Evolutionary conservation across 2,888 invertebrate genomes (phyloP).

Genomic region (Pammene fasciana): DNA sequence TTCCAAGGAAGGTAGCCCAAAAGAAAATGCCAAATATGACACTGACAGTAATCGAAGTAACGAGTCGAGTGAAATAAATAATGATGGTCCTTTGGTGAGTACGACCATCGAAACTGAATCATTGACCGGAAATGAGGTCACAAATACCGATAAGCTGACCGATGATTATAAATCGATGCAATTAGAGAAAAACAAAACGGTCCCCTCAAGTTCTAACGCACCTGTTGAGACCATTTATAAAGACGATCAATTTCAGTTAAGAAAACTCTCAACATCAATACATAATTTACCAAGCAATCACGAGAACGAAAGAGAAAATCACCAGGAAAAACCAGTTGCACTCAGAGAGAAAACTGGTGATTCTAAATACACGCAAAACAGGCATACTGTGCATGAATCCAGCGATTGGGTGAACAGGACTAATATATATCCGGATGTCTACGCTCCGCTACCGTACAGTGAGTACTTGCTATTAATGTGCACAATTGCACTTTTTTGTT

Average conservation of each 20-base stretch:
- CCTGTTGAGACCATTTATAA: constrained; percentile 42
- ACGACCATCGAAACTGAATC: background rate
- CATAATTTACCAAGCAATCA: constrained; percentile 49
- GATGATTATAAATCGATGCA: constrained; percentile 73
- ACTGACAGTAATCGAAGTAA: constrained; percentile 67
- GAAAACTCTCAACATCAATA: constrained; percentile 48
- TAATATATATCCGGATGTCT: constrained; percentile 87
- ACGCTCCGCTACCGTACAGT: constrained; percentile 90
- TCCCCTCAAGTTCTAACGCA: constrained; percentile 35
- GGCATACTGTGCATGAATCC: constrained; percentile 71
- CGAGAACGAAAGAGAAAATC: constrained; percentile 45
- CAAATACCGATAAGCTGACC: constrained; percentile 54
- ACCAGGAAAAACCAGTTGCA: constrained; percentile 49
- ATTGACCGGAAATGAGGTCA: constrained; percentile 14
- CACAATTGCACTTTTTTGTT: constrained; percentile 30
- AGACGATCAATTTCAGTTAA: constrained; percentile 37
- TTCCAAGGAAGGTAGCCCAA: constrained; percentile 76
- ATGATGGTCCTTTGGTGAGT: constrained; percentile 27
- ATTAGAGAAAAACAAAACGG: constrained; percentile 47
- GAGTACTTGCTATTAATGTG: constrained; percentile 75
- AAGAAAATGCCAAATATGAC: constrained; percentile 69
- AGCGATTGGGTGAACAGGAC: constrained; percentile 75
- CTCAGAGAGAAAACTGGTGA: constrained; percentile 54
- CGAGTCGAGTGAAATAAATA: constrained; percentile 53
- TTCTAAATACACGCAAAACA: constrained; percentile 58